Evolutionary conservation across 2,888 invertebrate species (phyloP), one percentile per base, ranked within the genome.

Genomic region (Periphyllus acericola): DNA sequence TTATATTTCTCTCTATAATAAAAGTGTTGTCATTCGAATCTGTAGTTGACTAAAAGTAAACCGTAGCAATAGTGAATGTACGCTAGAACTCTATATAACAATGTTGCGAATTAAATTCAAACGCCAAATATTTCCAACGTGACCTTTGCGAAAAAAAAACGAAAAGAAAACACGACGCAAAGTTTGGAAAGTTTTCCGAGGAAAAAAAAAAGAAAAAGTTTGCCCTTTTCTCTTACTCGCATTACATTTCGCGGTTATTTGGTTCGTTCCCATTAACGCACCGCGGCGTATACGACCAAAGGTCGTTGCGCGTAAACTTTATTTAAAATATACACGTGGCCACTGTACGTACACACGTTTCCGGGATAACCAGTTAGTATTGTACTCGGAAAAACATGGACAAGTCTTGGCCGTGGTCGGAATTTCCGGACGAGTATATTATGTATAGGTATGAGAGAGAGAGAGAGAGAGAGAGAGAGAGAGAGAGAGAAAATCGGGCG

Each of bases 221-320:
- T 76, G 85, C 52, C 80, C 60, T 86, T 83, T 80, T 84, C 74
- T 75, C 46, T 46, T 46, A 19, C 71, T 11, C 29, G 34, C 40
- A 52, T 60, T 72, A 80, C 80, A 72, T 25, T 72, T 86, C 11
- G 86, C 40, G 86, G 86, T 86, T 60, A 19, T 60, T 80, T 74
- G 72, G 36, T 72, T 36, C 4, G 36, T 78, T 80, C 34, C 72
- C 80, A 4, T 25, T 40, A 66, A 86, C 72, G 72, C 80, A 86
- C 25, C 74, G 86, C 80, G 86, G 86, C 72, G 66, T 32, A 84
- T 32, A 19, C 46, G 25, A 46, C 46, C 76, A 86, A 86, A 80
- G 86, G 86, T 86, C 86, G 36, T 52, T n/a, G 46, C 21, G 36
- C 29, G 55, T 71, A 71, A 80, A 86, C 86, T 86, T 80, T 72